Evolutionary conservation across 2,113 vertebrate genomes (phyloP), one percentile per base, ranked within the genome.

Genomic region (Passer montanus): DNA sequence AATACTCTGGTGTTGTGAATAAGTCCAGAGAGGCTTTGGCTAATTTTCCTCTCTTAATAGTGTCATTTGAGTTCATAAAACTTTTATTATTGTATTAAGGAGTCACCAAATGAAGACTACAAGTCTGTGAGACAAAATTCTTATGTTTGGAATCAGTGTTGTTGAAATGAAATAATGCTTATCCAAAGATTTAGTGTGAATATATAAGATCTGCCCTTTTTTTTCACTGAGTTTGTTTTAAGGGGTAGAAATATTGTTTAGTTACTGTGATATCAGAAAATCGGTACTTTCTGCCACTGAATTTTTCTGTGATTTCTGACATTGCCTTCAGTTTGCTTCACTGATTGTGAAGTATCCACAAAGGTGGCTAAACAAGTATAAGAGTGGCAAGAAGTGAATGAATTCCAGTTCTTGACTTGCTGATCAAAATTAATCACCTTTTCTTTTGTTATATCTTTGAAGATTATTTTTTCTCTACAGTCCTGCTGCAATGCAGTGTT

Each of bases 1-100:
- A 92, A 84, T 88, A 80, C 79, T 86, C 64, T 70, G 63, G 27
- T 78, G 28, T 92, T 91, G 27, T 93, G 64, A 86, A n/a, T 78
- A 94, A 81, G 30, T 84, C 60, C 56, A 78, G 88, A 75, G 83
- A 92, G 58, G 49, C 77, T 92, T 86, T 92, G 73, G 69, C 80
- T 92, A 78, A 78, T 96, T 96, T 90, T 96, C 56, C 60, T 73
- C 87, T 81, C 84, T 81, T 96, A 93, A 93, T 84, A 89, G 80
- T 44, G 1, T 89, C 68, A 92, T 93, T 94, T 90, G 10, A 60
- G 93, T 86, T 84, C 88, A 88, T 92, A 78, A 95, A 90, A 93
- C 24, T 96, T 96, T 90, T 74, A 87, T 93, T 90, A 80, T 68
- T 78, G 13, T 56, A 94, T 78, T 81, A 94, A 63, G 56, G 60